Evolutionary conservation across 1,140 invertebrate genomes (phyloP), one percentile per base, ranked within the genome.

Genomic region (Drosophila sechellia): DNA sequence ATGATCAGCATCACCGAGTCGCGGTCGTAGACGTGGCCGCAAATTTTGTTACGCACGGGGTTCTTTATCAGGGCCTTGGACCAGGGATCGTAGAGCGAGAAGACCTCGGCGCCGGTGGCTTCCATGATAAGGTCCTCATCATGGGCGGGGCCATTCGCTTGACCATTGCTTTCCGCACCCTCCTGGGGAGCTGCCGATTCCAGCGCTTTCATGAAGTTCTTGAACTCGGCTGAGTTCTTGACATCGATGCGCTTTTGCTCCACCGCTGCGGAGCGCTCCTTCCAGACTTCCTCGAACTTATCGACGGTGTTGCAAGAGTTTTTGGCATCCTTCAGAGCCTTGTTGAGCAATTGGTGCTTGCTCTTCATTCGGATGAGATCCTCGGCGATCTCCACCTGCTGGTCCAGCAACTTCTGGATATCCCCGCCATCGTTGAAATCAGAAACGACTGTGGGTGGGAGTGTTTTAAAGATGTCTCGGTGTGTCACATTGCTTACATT

Each of bases 21-120:
- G 0, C 48, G 48, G 10, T 86, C 81, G 34, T 84, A 84, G 35
- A 86, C 56, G 37, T 84, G 81, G 6, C 81, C 81, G 6, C 81
- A 84, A 1, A 45, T 72, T 0, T 3, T 68, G 25, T 85, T 84
- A 4, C 66, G 66, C 8, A 85, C 50, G 0, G 81, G 81, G 49
- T 85, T 50, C 11, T 39, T 8, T 61, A 84, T 77, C 0, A 85
- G 15, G 0, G 22, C 39, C 48, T 80, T 85, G 5, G 81, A 65
- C 81, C 81, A 84, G 0, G 81, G 81, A 45, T 84, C 81, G 17
- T 55, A 48, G 17, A 84, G 43, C 4, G 81, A 80, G 20, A 72
- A 55, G 1, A 49, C 35, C 15, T 52, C 64, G 20, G 39, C 46
- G 13, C 49, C 69, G 37, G 40, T 5, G 10, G 40, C 49, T 15